phyloP scores from a whole-genome alignment of 2,113 vertebrate species.

The Geothlypis trichas region DNA sequence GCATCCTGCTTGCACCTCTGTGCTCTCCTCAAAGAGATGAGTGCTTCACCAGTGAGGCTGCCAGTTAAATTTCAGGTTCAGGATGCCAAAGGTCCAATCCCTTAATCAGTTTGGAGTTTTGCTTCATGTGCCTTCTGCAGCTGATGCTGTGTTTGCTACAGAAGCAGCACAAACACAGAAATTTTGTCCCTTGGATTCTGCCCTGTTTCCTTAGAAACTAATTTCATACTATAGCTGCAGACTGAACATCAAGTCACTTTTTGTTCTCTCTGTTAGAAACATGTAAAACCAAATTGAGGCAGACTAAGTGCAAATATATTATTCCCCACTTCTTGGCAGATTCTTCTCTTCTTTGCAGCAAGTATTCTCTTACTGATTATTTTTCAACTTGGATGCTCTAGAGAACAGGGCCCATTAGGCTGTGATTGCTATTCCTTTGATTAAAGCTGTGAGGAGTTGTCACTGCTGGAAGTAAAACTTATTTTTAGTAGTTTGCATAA shows the following conservation, averaged over 20 bases:
- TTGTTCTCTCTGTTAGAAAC: not conserved
- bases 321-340: not conserved
- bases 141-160: not conserved
- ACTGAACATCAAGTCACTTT: not conserved
- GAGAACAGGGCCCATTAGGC: not conserved
- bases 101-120: not conserved
- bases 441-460: not conserved
- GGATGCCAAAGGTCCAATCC: not conserved
- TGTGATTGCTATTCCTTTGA: constrained; percentile 1
- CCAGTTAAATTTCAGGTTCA: not conserved
- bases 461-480: constrained; percentile 7
- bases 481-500: not conserved
- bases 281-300: not conserved
- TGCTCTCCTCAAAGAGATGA: not conserved
- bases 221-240: not conserved
- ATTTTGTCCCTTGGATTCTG: not conserved
- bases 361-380: not conserved
- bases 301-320: not conserved
- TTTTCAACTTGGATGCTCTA: not conserved
- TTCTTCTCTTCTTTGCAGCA: not conserved
- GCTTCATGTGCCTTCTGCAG: not conserved
- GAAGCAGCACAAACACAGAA: not conserved
- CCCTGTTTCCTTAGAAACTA: constrained; percentile 24
- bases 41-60: accelerated
- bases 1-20: not conserved